Evolutionary conservation across 2,113 vertebrate genomes (phyloP), one percentile per base, ranked within the genome.

Genomic region (Triplophysa dalaica): DNA sequence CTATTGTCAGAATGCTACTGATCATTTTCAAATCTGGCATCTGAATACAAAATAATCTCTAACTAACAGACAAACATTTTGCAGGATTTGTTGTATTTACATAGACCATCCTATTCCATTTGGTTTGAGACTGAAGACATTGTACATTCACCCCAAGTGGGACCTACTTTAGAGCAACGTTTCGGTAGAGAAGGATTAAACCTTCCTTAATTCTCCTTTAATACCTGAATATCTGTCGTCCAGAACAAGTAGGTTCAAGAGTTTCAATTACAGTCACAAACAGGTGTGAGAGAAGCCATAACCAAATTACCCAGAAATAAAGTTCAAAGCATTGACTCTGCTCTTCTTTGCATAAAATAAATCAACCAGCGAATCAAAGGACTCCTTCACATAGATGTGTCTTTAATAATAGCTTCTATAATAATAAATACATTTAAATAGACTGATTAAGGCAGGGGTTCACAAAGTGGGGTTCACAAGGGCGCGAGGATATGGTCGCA

Each of bases 221-320:
- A 21, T 45, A 16, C 41, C 21, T 29, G 45, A 22, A 61, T 17
- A 24, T 16, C 17, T 11, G 11, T 73, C 58, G 43, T 78, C 24
- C 65, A 60, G 33, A 74, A 63, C 69, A 52, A 60, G 38, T 1
- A 38, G 45, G 7, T 38, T 38, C 33, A 38, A 11, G 78, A 33
- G 78, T 54, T 77, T 48, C 78, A 81, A 68, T 84, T 81, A 54
- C n/a, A n/a, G 62, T 81, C 78, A 56, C 67, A 78, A 68, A 7
- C 33, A 38, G 1, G 80, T 74, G 72, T 78, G 65, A 52, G 58
- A 41, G 6, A 24, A 62, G 7, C 63, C 58, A 43, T 22, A 64
- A 58, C 41, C 70, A 54, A 66, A 70, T 84, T 76, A 82, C 50
- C 48, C 65, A 73, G 24, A 41, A 14, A n/a, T 22, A 12, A 52